phyloP scores from a whole-genome alignment of 2,797 vertebrate genomes.

The Alauda arvensis region DNA sequence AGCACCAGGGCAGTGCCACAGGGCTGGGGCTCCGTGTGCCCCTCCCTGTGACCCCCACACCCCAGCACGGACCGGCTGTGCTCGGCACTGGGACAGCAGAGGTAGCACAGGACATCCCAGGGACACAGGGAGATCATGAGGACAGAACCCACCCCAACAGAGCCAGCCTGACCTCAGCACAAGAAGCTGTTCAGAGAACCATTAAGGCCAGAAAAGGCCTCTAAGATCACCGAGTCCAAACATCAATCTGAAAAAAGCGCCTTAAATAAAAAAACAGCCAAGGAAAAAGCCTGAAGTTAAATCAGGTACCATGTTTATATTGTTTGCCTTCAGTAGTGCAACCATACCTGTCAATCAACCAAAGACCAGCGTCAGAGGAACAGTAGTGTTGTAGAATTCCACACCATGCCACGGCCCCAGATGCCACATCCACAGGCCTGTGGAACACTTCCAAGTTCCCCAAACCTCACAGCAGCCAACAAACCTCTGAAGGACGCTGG shows the following conservation, averaged over 20 bases:
- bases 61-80: accelerated
- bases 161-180: background rate
- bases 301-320: no score
- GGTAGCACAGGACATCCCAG: background rate
- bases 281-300: no score
- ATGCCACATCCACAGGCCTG: background rate
- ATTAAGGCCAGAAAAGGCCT: accelerated
- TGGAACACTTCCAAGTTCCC: background rate
- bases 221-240: accelerated
- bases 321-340: no score
- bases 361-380: no score
- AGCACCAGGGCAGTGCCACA: accelerated
- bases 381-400: no score
- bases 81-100: background rate
- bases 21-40: accelerated
- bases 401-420: accelerated
- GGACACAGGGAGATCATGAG: accelerated
- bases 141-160: background rate
- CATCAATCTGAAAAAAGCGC: accelerated
- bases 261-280: no score
- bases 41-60: accelerated
- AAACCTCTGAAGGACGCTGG: accelerated
- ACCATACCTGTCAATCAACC: no score
- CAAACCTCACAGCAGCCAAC: accelerated
- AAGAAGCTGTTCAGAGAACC: background rate